Conservation (phyloP, 2,888 invertebrate species). For the Amphipyra berbera region DNA sequence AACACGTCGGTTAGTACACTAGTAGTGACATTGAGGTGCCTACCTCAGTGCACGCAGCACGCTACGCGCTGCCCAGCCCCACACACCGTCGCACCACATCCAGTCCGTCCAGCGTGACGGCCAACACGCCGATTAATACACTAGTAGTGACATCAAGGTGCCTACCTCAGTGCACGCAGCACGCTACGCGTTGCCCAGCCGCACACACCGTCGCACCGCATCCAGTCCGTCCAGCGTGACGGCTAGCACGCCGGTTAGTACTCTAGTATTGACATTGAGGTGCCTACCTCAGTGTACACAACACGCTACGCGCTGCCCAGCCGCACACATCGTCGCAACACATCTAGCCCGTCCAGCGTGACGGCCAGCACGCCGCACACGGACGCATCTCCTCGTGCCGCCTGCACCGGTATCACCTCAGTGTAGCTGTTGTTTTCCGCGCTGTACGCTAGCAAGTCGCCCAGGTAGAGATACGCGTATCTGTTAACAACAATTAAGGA, state of each 20-base stretch:
- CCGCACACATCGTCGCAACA: conserved; percentile 60
- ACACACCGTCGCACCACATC: conserved; percentile 64
- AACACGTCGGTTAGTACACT: too few relatives aligned
- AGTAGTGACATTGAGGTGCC: too few relatives aligned
- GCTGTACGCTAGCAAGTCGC: conserved; percentile 70
- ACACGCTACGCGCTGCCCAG: conserved; percentile 13
- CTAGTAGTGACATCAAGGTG: too few relatives aligned
- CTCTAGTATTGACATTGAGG: too few relatives aligned
- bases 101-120: conserved; percentile 67
- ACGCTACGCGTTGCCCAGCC: conserved; percentile 19
- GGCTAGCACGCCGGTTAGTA: too few relatives aligned
- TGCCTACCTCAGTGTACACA: background rate
- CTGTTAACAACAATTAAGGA: conserved; percentile 42
- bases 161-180: conserved; percentile 1
- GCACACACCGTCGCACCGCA: conserved; percentile 62
- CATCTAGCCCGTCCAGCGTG: conserved; percentile 65
- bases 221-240: conserved; percentile 67
- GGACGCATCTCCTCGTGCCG: conserved; percentile 42
- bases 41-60: background rate
- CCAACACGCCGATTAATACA: conserved; percentile 77
- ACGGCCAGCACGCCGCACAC: conserved; percentile 75
- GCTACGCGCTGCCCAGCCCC: conserved; percentile 16
- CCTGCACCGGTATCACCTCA: conserved; percentile 69
- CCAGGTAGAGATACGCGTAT: conserved; percentile 73
- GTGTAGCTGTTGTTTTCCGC: conserved; percentile 66